Base-by-base conservation (phyloP, 2,888 invertebrate species). In the Seira musarum region DNA sequence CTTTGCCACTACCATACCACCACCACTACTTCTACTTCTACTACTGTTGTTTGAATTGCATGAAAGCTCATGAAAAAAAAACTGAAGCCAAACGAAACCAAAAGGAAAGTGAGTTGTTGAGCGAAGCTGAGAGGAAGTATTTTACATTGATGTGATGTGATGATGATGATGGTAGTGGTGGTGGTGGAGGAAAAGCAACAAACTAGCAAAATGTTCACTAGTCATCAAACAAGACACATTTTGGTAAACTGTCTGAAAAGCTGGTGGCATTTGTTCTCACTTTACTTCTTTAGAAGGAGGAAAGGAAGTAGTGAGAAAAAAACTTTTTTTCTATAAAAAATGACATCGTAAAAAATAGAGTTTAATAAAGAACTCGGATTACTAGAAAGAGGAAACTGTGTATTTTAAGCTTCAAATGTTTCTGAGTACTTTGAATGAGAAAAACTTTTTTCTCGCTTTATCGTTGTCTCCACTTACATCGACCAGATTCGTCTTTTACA, bases 231-330 rank as follows among this genome's bases (percentile, higher is more conserved):
- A 74, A 80, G 74, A 78, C 72, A 76, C 72, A 72, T 72, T 66
- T 78, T 67, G 67, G 72, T 78, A 78, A 78, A 78, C 78, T 67
- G 67, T 71, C 67, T 78, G 72, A 78, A 78, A 72, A 72, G 79
- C 68, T 73, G 72, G 79, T 79, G 79, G 72, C 73, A 79, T 79
- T 73, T 73, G 60, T 49, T 70, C 70, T 69, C 25, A 57, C 70
- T 70, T 22, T 74, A 30, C 53, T 73, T 64, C 53, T 8, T 71
- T 61, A 15, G 30, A 15, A 24, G 49, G 15, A 24, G 46, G 22
- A 64, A 63, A 24, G 22, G 15, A 13, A 25, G 13, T n/a, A 25
- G 49, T 13, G 49, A 5, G 6, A 63, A 60, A 67, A 67, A 67
- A 66, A 25, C 49, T 64, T 63, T 72, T 75, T 66, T 17, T 66